A percentile compares a stretch with the other conserved stretches of the same genome.
These are phyloP conservation scores for Neodon shergylaensis DNA, from an alignment of 2,113 vertebrate species.

Conservation along the genomic window DNA sequence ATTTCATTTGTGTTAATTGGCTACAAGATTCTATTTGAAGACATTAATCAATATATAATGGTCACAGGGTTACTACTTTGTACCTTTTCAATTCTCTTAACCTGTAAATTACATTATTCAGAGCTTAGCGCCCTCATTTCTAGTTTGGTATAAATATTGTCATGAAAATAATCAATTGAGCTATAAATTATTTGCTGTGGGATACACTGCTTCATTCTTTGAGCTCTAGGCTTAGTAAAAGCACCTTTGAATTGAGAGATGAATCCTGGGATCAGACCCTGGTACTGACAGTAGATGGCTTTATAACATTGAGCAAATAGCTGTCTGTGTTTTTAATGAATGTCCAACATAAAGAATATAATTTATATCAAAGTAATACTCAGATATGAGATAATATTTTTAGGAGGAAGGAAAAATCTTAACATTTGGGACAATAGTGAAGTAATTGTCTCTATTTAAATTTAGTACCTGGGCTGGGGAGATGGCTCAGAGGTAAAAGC, in stretches of 20 bases:
- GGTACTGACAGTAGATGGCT: neutral
- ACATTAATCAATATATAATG: conserved; percentile 22
- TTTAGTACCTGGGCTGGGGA: neutral
- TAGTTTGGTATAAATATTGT: conserved; percentile 44
- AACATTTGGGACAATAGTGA: neutral
- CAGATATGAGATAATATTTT: conserved; percentile 11
- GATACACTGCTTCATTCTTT: neutral
- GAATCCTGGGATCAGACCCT: neutral
- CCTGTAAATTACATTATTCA: conserved; percentile 44
- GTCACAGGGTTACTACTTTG: neutral
- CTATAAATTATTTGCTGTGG: neutral
- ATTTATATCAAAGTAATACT: conserved; percentile 32
- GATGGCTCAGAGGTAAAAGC: neutral
- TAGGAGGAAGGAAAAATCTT: neutral
- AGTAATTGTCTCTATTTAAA: conserved; percentile 42
- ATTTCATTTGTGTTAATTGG: conserved; percentile 7
- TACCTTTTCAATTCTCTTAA: neutral
- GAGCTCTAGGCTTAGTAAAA: neutral
- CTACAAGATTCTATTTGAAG: conserved; percentile 45
- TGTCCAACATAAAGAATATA: conserved; percentile 20
- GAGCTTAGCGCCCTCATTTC: neutral
- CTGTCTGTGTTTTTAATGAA: conserved; percentile 44
- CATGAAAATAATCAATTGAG: conserved; percentile 43
- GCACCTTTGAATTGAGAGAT: neutral
- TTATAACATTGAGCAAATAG: conserved; percentile 10